These are phyloP conservation scores for Varroa destructor DNA, from an alignment of 1,140 invertebrate species.

Conservation along the genomic window DNA sequence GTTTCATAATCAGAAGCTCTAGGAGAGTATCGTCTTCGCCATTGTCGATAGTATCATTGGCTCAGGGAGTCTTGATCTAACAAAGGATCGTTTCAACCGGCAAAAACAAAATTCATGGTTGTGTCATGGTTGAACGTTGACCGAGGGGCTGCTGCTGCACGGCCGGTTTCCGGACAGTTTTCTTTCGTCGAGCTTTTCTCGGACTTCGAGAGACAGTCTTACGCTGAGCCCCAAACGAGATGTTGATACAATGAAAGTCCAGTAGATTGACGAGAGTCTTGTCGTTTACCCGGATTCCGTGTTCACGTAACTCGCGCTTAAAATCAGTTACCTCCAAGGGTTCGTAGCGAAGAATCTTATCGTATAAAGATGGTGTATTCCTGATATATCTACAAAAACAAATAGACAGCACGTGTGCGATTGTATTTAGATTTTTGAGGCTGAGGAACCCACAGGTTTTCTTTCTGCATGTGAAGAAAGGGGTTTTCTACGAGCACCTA, in stretches of 20 bases:
- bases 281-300: conserved; percentile 12
- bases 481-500: no score
- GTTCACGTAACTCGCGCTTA: conserved; percentile 17
- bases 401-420: background rate
- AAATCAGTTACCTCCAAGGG: conserved; percentile 11
- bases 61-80: no score
- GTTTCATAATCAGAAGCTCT: no score
- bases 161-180: background rate
- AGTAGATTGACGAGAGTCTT: conserved; percentile 10
- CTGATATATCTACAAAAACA: background rate
- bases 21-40: no score
- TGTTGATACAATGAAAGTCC: conserved; percentile 24
- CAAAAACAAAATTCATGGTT: background rate
- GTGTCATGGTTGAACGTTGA: background rate
- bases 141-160: no score
- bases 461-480: no score
- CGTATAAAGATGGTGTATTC: conserved; percentile 11
- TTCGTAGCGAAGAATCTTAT: conserved; percentile 19
- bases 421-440: no score
- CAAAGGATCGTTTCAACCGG: no score
- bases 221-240: conserved; percentile 18
- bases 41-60: no score
- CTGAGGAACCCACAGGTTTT: no score
- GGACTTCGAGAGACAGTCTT: background rate
- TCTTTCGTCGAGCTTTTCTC: conserved; percentile 6